Conservation (phyloP, 2,113 vertebrate species). For the Colius striatus region DNA sequence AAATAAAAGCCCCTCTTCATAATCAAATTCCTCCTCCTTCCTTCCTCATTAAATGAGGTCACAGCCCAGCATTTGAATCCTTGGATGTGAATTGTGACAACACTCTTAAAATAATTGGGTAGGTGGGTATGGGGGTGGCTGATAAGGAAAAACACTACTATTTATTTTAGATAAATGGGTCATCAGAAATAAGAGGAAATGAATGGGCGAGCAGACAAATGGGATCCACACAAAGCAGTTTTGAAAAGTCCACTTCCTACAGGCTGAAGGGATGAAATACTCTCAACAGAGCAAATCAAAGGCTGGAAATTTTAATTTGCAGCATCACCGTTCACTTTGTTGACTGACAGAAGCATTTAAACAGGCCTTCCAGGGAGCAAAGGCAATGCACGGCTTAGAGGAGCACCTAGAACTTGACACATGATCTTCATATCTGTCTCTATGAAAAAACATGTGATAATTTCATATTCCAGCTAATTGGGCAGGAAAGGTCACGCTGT, state of each 20-base stretch:
- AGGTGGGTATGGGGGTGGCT: conserved; percentile 9
- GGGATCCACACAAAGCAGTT: conserved; percentile 17
- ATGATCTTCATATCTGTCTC: not conserved
- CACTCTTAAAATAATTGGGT: conserved; percentile 26
- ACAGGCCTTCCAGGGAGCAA: not conserved
- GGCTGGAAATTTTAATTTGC: conserved; percentile 61
- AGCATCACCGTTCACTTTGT: conserved; percentile 28
- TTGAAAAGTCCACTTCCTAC: conserved; percentile 27
- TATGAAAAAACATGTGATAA: conserved; percentile 16
- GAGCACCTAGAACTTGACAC: conserved; percentile 29
- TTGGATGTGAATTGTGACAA: conserved; percentile 22
- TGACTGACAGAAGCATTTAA: conserved; percentile 33
- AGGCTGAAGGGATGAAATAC: not conserved
- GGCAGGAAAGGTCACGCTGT: conserved; percentile 65
- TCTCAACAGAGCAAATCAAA: conserved; percentile 45
- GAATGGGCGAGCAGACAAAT: conserved; percentile 27
- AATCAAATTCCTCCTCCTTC: conserved; percentile 39
- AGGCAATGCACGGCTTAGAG: not conserved
- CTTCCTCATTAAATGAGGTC: conserved; percentile 31
- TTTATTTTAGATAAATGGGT: conserved; percentile 42
- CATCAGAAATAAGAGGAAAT: conserved; percentile 44
- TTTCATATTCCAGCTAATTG: conserved; percentile 61
- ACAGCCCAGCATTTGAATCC: conserved; percentile 30
- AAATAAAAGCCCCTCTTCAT: conserved; percentile 20
- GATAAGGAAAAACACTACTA: not conserved